phyloP scores from a whole-genome alignment of 1,140 invertebrate species.

The Cotesia typhae region DNA sequence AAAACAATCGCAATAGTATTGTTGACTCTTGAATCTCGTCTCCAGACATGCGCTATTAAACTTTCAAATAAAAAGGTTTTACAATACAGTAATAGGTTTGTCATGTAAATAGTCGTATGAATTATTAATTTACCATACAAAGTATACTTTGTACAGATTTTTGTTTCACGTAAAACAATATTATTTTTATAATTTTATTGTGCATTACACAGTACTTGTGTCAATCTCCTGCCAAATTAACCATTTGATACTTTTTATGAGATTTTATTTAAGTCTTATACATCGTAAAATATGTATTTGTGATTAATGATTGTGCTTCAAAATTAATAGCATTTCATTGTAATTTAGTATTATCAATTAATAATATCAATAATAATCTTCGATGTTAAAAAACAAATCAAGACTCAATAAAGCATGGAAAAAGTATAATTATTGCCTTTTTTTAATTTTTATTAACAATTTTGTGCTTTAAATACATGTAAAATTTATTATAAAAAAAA shows the following conservation, averaged over 20 bases:
- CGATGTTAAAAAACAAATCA: no score
- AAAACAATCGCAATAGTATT: no score
- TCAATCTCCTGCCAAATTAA: slow-evolving; percentile 26
- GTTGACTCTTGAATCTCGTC: no score
- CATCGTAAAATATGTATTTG: no score
- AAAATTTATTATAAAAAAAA: slow-evolving; percentile 16
- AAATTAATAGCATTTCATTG: no score
- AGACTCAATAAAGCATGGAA: no score
- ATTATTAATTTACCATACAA: slow-evolving; percentile 25
- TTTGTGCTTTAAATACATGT: neutral
- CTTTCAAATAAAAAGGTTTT: neutral
- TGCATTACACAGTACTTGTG: neutral
- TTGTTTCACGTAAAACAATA: slow-evolving; percentile 18
- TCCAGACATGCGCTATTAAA: no score
- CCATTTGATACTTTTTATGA: slow-evolving; percentile 2
- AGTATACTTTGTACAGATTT: slow-evolving; percentile 35
- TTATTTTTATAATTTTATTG: neutral
- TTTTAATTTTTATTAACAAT: no score
- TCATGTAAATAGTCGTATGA: slow-evolving; percentile 31
- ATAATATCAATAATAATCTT: no score
- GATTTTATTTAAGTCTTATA: neutral
- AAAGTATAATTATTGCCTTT: no score
- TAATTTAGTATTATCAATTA: no score
- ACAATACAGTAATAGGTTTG: neutral
- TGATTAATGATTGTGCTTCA: no score